These are phyloP conservation scores for Apteryx mantelli DNA, from an alignment of 2,113 vertebrate genomes.

Conservation along the genomic window DNA sequence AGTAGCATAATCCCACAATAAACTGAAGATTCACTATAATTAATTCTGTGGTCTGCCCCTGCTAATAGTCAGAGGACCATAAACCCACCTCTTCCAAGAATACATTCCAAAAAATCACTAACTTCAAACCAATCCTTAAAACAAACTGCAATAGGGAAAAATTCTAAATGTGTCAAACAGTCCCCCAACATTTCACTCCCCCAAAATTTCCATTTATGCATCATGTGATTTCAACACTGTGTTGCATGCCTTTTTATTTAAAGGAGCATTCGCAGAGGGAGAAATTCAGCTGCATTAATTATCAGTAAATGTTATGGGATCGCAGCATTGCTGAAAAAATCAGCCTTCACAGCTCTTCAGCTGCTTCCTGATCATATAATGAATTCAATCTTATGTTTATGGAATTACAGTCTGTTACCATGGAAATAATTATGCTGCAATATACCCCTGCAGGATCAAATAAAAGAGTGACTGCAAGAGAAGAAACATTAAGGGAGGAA, in stretches of 20 bases:
- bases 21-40: background rate
- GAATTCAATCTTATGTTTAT: constrained; percentile 62
- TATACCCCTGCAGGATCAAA: constrained; percentile 61
- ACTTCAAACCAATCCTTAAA: background rate
- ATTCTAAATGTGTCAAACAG: background rate
- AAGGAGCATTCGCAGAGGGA: background rate
- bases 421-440: constrained; percentile 70
- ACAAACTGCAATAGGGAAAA: background rate
- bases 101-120: background rate
- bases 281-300: constrained; percentile 8
- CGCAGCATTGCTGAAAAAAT: constrained; percentile 26
- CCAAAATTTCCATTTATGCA: background rate
- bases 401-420: constrained; percentile 63
- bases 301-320: constrained; percentile 1
- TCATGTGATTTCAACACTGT: background rate
- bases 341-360: constrained; percentile 42
- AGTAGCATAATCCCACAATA: background rate
- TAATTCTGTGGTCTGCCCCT: background rate
- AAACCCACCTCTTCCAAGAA: background rate
- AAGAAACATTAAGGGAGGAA: constrained; percentile 30
- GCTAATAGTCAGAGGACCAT: background rate
- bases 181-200: background rate
- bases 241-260: background rate
- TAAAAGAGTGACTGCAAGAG: constrained; percentile 50
- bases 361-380: constrained; percentile 57